Evolutionary conservation across 2,113 vertebrate genomes (phyloP), one percentile per base, ranked within the genome.

Genomic region (Gavia stellata): DNA sequence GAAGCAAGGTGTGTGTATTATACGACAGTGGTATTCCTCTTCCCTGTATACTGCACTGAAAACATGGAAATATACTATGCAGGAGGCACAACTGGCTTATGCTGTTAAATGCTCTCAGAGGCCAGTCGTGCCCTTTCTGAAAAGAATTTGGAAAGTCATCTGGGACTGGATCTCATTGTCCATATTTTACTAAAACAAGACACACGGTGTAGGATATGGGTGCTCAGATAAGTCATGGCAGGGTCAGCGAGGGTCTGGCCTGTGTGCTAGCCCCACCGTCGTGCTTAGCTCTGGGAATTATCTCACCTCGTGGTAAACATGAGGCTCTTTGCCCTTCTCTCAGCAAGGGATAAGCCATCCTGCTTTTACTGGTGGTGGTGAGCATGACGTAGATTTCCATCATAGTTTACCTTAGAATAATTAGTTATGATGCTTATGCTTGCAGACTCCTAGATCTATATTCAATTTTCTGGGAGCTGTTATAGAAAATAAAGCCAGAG

Each of bases 251-350:
- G 23, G 13, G 14, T 53, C 28, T 75, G 74, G 6, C 19, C 16
- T 0, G 0, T 9, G 8, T 20, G 36, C 53, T 66, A 53, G 9
- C 9, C 38, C 59, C 36, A 34, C 21, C 14, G 12, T 24, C 49
- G 36, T 36, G 17, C 17, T 50, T 44, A 10, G 24, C 20, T 45
- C 3, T 25, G 17, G 25, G 45, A 62, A 28, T 58, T 44, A 3
- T 12, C 40, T 71, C 70, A 42, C 6, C 10, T 4, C 2, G 2
- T 15, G 20, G 15, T 24, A 34, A 78, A 6, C 20, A 38, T 12
- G 55, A 81, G 18, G 17, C 7, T 62, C 10, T 73, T 81, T 1
- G 0, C 66, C 40, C 5, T 88, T 59, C 33, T 79, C 19, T 74
- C 18, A 53, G 24, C 9, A n/a, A 42, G 8, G 8, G 10, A 58